Conservation (phyloP, 2,113 vertebrate genomes). For the Calidris pugnax region DNA sequence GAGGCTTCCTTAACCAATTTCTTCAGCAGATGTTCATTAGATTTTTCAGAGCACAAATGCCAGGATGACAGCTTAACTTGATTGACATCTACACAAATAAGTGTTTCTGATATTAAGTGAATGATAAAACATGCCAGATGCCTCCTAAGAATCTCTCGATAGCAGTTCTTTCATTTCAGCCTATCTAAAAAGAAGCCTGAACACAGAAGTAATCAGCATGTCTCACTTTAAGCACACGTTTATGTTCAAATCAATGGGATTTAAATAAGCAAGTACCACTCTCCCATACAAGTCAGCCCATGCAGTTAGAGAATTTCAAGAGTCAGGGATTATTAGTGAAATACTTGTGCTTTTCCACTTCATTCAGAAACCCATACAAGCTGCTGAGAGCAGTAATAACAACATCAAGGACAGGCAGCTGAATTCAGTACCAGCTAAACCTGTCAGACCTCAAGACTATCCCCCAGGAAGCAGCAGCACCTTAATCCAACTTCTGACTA, state of each 20-base stretch:
- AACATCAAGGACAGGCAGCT: background rate
- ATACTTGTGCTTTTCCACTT: background rate
- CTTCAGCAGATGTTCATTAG: background rate
- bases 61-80: background rate
- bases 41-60: background rate
- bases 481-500: background rate
- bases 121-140: background rate
- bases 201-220: background rate
- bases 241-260: background rate
- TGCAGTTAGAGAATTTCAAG: background rate
- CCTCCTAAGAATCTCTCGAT: background rate
- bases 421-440: constrained; percentile 8
- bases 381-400: background rate
- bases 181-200: background rate
- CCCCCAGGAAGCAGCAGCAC: background rate
- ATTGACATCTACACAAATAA: background rate
- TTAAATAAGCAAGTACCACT: background rate
- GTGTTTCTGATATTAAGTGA: background rate
- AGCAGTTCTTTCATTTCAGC: background rate
- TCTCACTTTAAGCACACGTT: background rate
- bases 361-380: background rate
- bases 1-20: background rate
- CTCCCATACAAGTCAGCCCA: background rate
- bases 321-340: background rate
- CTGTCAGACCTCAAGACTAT: background rate